Evolutionary conservation across 2,113 vertebrate genomes (phyloP).

Genomic region (Tychaedon coryphoeus): DNA sequence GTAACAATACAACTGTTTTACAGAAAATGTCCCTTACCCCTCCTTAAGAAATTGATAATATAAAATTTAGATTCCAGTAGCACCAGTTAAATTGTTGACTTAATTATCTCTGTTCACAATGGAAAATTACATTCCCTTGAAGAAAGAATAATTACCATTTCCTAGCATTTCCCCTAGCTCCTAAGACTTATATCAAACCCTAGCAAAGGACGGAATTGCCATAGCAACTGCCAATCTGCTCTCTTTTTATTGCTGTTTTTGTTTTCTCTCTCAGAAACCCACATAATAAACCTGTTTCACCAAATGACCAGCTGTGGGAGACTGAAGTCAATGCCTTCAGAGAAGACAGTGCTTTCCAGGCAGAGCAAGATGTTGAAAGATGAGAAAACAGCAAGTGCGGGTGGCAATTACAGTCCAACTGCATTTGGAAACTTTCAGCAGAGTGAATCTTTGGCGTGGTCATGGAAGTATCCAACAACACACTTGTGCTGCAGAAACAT

Average conservation of each 20-base stretch:
- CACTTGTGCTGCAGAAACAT: neutral
- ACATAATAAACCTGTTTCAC: neutral
- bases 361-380: neutral
- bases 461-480: neutral
- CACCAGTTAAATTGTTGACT: slow-evolving; percentile 13
- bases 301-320: neutral
- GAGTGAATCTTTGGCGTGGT: neutral
- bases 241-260: slow-evolving; percentile 31
- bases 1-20: neutral
- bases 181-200: neutral
- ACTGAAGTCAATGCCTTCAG: neutral
- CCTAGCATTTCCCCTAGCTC: neutral
- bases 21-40: neutral
- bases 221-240: slow-evolving; percentile 57
- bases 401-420: neutral
- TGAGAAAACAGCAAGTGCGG: neutral
- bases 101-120: slow-evolving; percentile 9
- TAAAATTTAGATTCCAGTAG: neutral
- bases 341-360: neutral
- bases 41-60: neutral
- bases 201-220: slow-evolving; percentile 35
- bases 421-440: neutral
- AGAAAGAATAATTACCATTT: slow-evolving; percentile 33
- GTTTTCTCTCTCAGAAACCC: slow-evolving; percentile 2
- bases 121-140: slow-evolving; percentile 35